Evolutionary conservation across 2,888 invertebrate genomes (phyloP), one percentile per base, ranked within the genome.

Genomic region (Eristalis pertinax): DNA sequence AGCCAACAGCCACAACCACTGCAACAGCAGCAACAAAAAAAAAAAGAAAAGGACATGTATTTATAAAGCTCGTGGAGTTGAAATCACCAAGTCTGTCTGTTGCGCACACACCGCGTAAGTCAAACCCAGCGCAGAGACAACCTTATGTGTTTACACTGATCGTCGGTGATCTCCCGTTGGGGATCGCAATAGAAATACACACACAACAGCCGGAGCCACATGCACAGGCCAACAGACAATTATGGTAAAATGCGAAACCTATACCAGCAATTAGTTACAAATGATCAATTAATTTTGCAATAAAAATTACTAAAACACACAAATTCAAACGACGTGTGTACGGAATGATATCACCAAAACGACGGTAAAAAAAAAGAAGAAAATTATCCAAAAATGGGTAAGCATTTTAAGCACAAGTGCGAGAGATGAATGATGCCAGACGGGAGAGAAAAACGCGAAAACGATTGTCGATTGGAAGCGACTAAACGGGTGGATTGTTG

Each of bases 271-370:
- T 91, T 91, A 91, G 91, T 91, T 90, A 92, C 91, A 91, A 91
- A 91, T 91, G 91, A 91, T 91, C 91, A 91, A 91, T 91, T 91
- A 91, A 91, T 91, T 91, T 91, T 91, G 90, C 90, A 91, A 91
- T 91, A 91, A 91, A 91, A 87, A 87, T 87, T 87, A 79, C 86
- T 79, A 75, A 87, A 80, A 87, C 86, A 86, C 78, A 83, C 78
- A 83, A 78, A 1, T 70, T 75, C 50, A 74, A 70, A 67, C 56
- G 64, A 41, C 24, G 11, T 35, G n/a, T 56, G 15, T 35, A 26
- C 35, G 22, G 24, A 26, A 32, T 5, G 63, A 65, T 64, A 35
- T 19, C 63, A 35, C 43, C 26, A 76, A 70, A 29, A 60, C 60
- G 68, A 77, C 2, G 73, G 32, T 69, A 29, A 63, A 63, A 74